phyloP scores from a whole-genome alignment of 2,888 invertebrate species.

The Ditylenchus weischeri region DNA sequence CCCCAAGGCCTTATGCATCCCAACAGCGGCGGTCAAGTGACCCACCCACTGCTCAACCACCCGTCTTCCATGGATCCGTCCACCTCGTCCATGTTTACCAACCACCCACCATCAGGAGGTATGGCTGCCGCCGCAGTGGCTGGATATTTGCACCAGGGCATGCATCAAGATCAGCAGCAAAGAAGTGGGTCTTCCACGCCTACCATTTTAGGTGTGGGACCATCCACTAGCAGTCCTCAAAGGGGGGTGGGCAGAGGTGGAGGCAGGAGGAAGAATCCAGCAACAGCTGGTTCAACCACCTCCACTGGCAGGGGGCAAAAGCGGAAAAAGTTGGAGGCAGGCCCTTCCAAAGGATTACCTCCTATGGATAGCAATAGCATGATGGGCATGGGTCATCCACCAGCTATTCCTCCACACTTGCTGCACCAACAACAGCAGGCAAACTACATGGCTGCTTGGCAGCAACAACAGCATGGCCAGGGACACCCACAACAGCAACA shows the following conservation, averaged over 20 bases:
- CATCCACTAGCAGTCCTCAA: conserved; percentile 12
- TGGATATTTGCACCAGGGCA: conserved; percentile 9
- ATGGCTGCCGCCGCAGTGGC: conserved; percentile 14
- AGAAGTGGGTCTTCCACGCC: conserved; percentile 16
- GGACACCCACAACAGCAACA: conserved; percentile 10
- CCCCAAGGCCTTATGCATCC: too few species aligned
- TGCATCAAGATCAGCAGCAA: conserved; percentile 13
- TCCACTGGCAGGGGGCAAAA: conserved; percentile 20
- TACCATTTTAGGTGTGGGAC: conserved; percentile 1
- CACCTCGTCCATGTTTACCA: too few species aligned
- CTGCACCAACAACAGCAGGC: conserved; percentile 23
- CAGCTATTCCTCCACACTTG: conserved; percentile 6
- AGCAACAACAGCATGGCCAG: conserved; percentile 6
- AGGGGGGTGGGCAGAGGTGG: conserved; percentile 15
- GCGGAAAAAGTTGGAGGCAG: conserved; percentile 19
- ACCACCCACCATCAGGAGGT: neutral
- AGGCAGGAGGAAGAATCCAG: conserved; percentile 19
- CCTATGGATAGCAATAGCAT: neutral
- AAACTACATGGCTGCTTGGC: conserved; percentile 2
- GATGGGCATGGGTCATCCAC: conserved; percentile 1
- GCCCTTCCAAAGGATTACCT: neutral
- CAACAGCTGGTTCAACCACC: conserved; percentile 11
- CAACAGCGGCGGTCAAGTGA: too few species aligned
- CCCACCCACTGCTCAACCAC: too few species aligned
- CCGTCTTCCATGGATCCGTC: too few species aligned